These are phyloP conservation scores for Acanthosepion esculentum DNA, from an alignment of 2,888 invertebrate species.

Conservation along the genomic window DNA sequence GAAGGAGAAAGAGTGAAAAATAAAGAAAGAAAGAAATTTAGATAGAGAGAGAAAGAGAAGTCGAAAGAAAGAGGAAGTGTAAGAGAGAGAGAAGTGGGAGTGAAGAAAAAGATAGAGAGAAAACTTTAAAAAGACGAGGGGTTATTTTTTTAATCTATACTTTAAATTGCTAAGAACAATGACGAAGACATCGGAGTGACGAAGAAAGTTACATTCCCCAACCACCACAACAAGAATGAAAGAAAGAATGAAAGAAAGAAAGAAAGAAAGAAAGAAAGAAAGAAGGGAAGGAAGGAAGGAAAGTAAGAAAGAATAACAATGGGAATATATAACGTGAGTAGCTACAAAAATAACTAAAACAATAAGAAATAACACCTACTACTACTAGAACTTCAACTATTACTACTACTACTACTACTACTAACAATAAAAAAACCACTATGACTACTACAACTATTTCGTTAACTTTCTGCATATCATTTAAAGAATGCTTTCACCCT, in stretches of 20 bases:
- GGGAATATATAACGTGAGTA: not conserved
- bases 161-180: not conserved
- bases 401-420: not conserved
- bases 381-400: not conserved
- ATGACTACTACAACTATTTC: not conserved
- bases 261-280: not conserved
- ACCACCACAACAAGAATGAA: not conserved
- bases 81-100: not conserved
- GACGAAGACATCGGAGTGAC: not conserved
- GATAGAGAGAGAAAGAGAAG: not conserved
- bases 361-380: not conserved
- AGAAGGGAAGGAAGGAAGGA: not conserved
- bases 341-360: not conserved
- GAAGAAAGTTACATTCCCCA: not conserved
- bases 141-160: not conserved
- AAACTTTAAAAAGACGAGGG: not conserved
- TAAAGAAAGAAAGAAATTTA: not conserved
- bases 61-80: not conserved
- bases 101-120: too few relatives aligned
- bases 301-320: not conserved
- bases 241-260: not conserved
- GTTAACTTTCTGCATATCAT: too few relatives aligned
- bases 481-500: not conserved
- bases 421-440: not conserved
- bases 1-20: not conserved